These are phyloP conservation scores for Apomyelois bistriatella DNA, from an alignment of 2,888 invertebrate genomes.

Conservation along the genomic window DNA sequence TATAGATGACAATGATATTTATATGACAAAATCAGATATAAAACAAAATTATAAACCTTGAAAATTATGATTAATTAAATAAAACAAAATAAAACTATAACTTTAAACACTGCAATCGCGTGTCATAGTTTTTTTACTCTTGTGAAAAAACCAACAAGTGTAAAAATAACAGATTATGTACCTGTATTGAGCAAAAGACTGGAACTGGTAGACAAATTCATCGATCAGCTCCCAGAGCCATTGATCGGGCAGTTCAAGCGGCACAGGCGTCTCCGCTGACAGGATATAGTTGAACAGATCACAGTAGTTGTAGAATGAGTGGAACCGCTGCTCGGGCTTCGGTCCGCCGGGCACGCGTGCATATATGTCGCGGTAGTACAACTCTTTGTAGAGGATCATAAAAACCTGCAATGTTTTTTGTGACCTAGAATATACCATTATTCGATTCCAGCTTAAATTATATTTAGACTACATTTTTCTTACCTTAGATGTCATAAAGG, in stretches of 20 bases:
- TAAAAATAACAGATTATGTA: slow-evolving; percentile 39
- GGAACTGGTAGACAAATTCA: slow-evolving; percentile 99
- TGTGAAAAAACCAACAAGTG: no score
- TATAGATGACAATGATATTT: no score
- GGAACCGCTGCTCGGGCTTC: slow-evolving; percentile 93
- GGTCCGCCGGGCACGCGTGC: slow-evolving; percentile 95
- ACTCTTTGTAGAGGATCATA: slow-evolving; percentile 96
- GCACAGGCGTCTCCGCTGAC: slow-evolving; percentile 92
- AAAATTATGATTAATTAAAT: no score
- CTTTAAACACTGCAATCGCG: no score
- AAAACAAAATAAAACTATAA: no score
- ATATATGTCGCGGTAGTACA: slow-evolving; percentile 98
- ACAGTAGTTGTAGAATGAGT: slow-evolving; percentile 99
- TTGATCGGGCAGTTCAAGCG: slow-evolving; percentile 95
- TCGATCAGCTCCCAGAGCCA: slow-evolving; percentile 99
- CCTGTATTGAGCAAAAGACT: slow-evolving; percentile 92
- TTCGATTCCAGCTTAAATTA: no score
- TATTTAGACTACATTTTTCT: no score
- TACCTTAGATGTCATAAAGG: no score
- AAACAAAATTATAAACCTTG: no score
- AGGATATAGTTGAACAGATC: slow-evolving; percentile 98
- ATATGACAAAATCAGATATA: no score
- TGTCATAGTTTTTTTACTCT: no score
- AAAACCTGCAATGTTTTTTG: slow-evolving; percentile 82
- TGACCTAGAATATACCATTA: no score